These are phyloP conservation scores for Eumacrocentrus americanus DNA, from an alignment of 2,888 invertebrate species.

Conservation along the genomic window DNA sequence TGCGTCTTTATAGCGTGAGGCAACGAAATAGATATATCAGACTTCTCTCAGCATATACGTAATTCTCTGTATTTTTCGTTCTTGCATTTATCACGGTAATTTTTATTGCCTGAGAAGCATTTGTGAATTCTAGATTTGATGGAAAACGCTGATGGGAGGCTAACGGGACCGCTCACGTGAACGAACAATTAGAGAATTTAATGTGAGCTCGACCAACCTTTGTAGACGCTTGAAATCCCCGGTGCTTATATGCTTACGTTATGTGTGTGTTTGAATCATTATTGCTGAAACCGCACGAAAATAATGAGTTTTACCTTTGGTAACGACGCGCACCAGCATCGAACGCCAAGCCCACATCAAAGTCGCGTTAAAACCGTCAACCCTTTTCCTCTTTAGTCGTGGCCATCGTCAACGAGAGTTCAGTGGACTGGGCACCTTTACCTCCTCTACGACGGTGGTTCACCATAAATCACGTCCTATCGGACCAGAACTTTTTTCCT, in stretches of 20 bases:
- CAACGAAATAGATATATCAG: too few relatives aligned
- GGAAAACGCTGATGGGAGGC: background rate
- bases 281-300: constrained; percentile 1
- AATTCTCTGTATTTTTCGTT: too few relatives aligned
- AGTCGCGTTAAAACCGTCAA: constrained; percentile 3
- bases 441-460: constrained; percentile 26
- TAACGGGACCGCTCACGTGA: constrained; percentile 2
- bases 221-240: background rate
- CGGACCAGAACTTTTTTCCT: constrained; percentile 25
- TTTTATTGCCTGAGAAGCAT: too few relatives aligned
- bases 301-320: background rate
- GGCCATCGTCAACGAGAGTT: constrained; percentile 2
- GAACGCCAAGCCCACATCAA: constrained; percentile 10
- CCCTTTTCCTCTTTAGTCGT: background rate
- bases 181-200: constrained; percentile 7
- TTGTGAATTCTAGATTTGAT: background rate
- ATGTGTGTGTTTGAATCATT: background rate
- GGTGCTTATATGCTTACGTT: background rate
- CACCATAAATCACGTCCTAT: constrained; percentile 37
- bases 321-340: background rate
- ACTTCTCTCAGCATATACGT: too few relatives aligned
- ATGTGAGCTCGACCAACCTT: background rate
- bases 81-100: too few relatives aligned
- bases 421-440: background rate
- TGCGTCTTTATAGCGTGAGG: background rate